Evolutionary conservation across 2,113 vertebrate genomes (phyloP), one percentile per base, ranked within the genome.

Genomic region (Gymnorhina tibicen): DNA sequence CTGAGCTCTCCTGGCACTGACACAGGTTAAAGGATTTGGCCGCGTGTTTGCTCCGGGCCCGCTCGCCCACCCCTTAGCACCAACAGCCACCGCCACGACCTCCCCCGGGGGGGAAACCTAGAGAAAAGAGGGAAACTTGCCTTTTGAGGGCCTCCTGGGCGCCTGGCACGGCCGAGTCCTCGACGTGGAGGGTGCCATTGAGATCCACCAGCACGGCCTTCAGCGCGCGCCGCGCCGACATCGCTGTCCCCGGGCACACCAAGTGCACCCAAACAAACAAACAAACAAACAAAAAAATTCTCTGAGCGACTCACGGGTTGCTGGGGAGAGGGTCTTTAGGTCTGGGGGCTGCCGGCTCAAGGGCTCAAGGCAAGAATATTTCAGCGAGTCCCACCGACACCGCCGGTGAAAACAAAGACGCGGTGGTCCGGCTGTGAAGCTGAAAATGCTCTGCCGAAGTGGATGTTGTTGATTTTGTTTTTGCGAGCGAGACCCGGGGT

Each of bases 131-230:
- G 12, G 10, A 42, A 58, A 37, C 98, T 97, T 95, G 99, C 99
- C 98, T 99, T 96, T 98, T 98, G 73, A 99, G 98, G 85, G 99
- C 99, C 47, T 99, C 99, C 97, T 99, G 99, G 0, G 99, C 98
- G 4, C 99, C 99, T 0, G 99, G 98, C 79, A 99, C 98, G 16
- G 99, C 99, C 13, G 98, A 96, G 92, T 99, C 99, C 92, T 99
- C 99, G 56, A 99, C 35, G 84, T 99, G 99, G 86, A 99, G 98
- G 24, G 99, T 99, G 87, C 99, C 99, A 79, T 95, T 99, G 92
- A 99, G 98, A 98, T 99, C 99, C 44, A 99, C 98, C 97, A 99
- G 98, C 95, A 99, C 99, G 3, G 99, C 99, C 97, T 99, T 99
- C 67, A 99, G 95, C 3, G 93, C 97, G 3, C 97, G 98, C 87